Conservation (phyloP, 2,113 vertebrate species). For the Crotalus tigris region DNA sequence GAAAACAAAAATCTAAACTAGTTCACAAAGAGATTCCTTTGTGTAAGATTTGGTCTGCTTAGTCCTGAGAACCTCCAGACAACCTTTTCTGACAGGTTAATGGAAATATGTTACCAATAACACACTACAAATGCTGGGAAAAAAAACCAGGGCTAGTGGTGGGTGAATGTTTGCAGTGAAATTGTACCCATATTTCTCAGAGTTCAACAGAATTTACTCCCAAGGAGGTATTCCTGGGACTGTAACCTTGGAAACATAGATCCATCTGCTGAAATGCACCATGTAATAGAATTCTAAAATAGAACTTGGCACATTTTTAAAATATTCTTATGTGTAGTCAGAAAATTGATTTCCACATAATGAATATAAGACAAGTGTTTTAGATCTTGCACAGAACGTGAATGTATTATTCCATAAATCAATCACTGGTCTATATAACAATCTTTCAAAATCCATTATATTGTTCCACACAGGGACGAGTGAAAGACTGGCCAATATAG, state of each 20-base stretch:
- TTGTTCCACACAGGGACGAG: background rate
- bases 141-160: background rate
- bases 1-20: background rate
- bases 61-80: background rate
- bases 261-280: background rate
- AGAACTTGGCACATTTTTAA: background rate
- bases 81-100: background rate
- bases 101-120: background rate
- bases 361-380: conserved; percentile 22
- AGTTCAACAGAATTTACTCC: background rate
- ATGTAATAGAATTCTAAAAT: background rate
- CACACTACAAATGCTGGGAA: background rate
- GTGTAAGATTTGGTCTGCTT: background rate
- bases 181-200: background rate
- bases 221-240: background rate
- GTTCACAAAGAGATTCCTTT: background rate
- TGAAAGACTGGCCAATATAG: background rate
- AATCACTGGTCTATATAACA: background rate
- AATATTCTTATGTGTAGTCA: background rate
- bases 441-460: background rate
- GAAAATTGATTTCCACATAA: background rate
- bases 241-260: background rate
- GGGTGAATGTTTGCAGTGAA: background rate
- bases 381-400: background rate
- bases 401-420: conserved; percentile 29